Base-by-base conservation (phyloP, 2,888 invertebrate genomes). In the Hemicrepidius hirtus region DNA sequence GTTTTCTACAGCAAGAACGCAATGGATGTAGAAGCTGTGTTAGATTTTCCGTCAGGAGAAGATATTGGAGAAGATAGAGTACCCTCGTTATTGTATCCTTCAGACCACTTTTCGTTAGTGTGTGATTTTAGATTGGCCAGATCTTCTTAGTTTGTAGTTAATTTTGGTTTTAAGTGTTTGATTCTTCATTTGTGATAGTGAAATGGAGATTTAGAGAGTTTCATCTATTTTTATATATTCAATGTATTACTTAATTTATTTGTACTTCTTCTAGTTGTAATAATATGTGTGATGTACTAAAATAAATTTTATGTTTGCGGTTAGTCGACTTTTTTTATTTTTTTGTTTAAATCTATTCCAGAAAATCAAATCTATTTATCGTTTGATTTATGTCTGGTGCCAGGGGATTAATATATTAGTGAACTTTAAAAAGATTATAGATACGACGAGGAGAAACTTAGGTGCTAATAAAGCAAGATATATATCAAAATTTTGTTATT, bases 61-160 rank as follows among this genome's bases (percentile, higher is more conserved):
- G 91, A 92, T 78, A 90, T 94, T 65, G 94, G 94, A 0, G 86
- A 88, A 63, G 88, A 90, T 77, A 87, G 92, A 55, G 90, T 93
- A 21, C 94, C 94, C 1, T 92, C 92, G 64, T 88, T 89, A 76
- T 85, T 87, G 63, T 94, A 94, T 85, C 93, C 94, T 0, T 94
- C 94, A 0, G 94, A 94, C 87, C 94, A 94, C 82, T 91, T 94
- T 80, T 92, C 93, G 0, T 87, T 94, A 73, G 91, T 91, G 64
- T 91, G 91, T 81, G 93, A 93, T 84, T 90, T 92, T 77, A 80
- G 78, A 66, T 73, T 81, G 46, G 53, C 35, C 10, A 64, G 57
- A 55, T 21, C 37, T 35, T 53, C 37, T 16, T 71, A 71, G 66
- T 60, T 4, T 21, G 13, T 12, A 32, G 12, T 21, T 66, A 12